Conservation (phyloP, 1,140 invertebrate species). For the Odontomachus brunneus region DNA sequence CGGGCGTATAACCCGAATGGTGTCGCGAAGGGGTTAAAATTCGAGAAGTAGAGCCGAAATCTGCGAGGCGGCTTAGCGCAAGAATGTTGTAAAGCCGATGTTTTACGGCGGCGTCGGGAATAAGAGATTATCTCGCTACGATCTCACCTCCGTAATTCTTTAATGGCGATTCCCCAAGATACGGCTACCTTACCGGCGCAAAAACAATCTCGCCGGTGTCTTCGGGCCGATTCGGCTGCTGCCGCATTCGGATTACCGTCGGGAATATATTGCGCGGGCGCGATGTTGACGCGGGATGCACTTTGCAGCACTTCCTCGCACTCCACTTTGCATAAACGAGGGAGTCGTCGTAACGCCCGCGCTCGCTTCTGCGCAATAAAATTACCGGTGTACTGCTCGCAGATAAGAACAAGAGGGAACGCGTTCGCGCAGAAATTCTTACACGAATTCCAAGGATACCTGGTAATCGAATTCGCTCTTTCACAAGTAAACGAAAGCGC, state of each 20-base stretch:
- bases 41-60: background rate
- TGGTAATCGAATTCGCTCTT: slow-evolving; percentile 10
- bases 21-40: background rate
- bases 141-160: slow-evolving; percentile 33
- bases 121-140: background rate
- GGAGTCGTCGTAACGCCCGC: slow-evolving; percentile 26
- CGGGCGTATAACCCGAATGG: too few species aligned
- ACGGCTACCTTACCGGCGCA: slow-evolving; percentile 16
- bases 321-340: slow-evolving; percentile 46
- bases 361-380: slow-evolving; percentile 39
- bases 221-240: slow-evolving; percentile 27
- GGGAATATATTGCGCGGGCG: slow-evolving; percentile 36
- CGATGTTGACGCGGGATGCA: slow-evolving; percentile 30
- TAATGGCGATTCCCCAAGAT: slow-evolving; percentile 45
- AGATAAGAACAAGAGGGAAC: slow-evolving; percentile 36
- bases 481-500: slow-evolving; percentile 1
- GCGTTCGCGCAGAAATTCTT: too few species aligned
- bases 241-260: background rate
- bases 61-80: slow-evolving; percentile 29
- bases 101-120: slow-evolving; percentile 1
- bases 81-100: slow-evolving; percentile 29
- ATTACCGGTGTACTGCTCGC: slow-evolving; percentile 26
- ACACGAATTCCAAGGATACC: background rate
- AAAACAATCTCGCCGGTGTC: slow-evolving; percentile 41
- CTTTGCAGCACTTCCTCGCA: slow-evolving; percentile 15